Evolutionary conservation across 2,888 invertebrate species (phyloP).

Genomic region (Endotricha flammealis): DNA sequence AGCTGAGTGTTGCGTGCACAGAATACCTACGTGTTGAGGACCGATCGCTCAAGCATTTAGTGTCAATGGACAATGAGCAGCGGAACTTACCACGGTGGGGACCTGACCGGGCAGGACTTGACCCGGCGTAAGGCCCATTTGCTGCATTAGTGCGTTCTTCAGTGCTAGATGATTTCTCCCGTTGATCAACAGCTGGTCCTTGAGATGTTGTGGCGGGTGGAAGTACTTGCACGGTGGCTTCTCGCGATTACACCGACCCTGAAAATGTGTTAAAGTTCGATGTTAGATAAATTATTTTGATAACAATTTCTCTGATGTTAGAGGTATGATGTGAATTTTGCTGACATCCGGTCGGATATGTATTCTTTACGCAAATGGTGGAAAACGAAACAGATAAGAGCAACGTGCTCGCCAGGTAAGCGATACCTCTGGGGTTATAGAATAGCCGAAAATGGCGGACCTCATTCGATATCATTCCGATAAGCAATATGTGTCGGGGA

Average conservation of each 20-base stretch:
- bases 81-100: constrained; percentile 90
- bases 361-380: constrained; percentile 26
- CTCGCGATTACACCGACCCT: constrained; percentile 99
- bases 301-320: constrained; percentile 10
- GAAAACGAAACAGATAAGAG: constrained; percentile 46
- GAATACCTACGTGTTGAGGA: constrained; percentile 50
- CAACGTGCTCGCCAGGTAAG: constrained; percentile 35
- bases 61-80: constrained; percentile 14
- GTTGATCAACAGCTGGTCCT: constrained; percentile 99
- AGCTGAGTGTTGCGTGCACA: constrained; percentile 71
- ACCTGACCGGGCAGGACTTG: constrained; percentile 96
- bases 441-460: constrained; percentile 54
- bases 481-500: constrained; percentile 57
- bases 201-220: constrained; percentile 99
- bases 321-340: neutral
- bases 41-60: constrained; percentile 68
- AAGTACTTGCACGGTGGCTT: constrained; percentile 99
- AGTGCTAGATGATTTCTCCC: constrained; percentile 99
- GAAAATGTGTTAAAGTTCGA: constrained; percentile 41
- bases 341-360: constrained; percentile 11
- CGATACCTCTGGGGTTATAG: constrained; percentile 40
- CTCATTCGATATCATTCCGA: constrained; percentile 59
- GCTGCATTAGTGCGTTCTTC: constrained; percentile 98
- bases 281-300: constrained; percentile 8
- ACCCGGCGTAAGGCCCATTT: constrained; percentile 95